phyloP scores from a whole-genome alignment of 2,113 vertebrate species.

The Tragelaphus imberbis region DNA sequence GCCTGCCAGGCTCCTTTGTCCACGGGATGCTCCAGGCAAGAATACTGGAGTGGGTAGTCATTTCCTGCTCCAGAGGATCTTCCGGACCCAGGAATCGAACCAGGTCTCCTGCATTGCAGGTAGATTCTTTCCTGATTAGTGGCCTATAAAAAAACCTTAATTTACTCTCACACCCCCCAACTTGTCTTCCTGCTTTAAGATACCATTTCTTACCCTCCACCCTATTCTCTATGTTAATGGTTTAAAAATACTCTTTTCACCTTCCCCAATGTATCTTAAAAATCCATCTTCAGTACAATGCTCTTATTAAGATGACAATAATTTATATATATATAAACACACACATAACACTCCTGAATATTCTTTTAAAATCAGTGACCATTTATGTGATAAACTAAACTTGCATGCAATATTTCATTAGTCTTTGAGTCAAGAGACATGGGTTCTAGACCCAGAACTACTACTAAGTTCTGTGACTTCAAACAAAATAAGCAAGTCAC shows the following conservation, averaged over 20 bases:
- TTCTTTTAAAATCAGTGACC: not conserved
- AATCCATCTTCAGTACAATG: not conserved
- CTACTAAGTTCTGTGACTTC: not conserved
- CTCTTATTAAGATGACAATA: not conserved
- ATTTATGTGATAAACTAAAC: not conserved
- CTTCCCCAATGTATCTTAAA: not conserved
- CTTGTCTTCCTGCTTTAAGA: not conserved
- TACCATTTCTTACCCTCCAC: not conserved
- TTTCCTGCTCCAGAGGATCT: not conserved
- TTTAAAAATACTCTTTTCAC: not conserved
- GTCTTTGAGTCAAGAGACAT: not conserved
- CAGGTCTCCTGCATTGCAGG: not conserved
- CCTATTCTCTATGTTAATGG: not conserved
- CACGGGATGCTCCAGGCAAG: not conserved
- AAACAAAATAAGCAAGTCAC: slow-evolving; percentile 18
- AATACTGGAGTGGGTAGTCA: not conserved
- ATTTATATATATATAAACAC: not conserved
- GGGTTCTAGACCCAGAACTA: not conserved
- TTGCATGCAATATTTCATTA: not conserved
- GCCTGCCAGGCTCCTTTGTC: not conserved
- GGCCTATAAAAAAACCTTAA: not conserved
- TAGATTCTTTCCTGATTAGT: not conserved
- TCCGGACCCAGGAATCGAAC: not conserved
- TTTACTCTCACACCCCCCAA: not conserved
- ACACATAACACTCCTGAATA: not conserved